phyloP scores from a whole-genome alignment of 1,140 invertebrate species.

The Gonatopus flavifemur region DNA sequence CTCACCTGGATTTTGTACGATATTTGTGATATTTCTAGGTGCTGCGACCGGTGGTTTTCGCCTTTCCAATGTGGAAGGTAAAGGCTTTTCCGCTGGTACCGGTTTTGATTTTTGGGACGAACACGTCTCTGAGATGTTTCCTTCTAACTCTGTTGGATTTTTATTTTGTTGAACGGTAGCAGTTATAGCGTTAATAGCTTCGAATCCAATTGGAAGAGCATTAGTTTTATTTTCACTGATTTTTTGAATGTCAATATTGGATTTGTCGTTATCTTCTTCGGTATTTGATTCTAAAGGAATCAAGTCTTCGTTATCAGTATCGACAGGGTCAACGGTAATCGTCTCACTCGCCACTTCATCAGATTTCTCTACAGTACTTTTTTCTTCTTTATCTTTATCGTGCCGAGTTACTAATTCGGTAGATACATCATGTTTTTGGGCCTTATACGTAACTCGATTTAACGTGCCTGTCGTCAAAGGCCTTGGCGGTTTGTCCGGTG shows the following conservation, averaged over 20 bases:
- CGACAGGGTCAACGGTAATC: constrained; percentile 9
- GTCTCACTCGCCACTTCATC: constrained; percentile 14
- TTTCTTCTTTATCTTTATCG: constrained; percentile 21
- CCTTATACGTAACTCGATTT: constrained; percentile 43
- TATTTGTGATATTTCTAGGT: constrained; percentile 57
- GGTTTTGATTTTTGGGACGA: constrained; percentile 30
- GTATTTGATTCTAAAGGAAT: too few relatives aligned
- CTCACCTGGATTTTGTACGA: constrained; percentile 31
- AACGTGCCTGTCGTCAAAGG: constrained; percentile 48
- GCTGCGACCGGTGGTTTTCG: constrained; percentile 58
- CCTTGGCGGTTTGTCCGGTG: constrained; percentile 64
- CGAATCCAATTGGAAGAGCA: constrained; percentile 33
- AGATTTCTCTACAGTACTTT: constrained; percentile 18
- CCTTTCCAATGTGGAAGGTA: constrained; percentile 43
- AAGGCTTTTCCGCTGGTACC: constrained; percentile 42
- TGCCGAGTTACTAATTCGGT: constrained; percentile 30
- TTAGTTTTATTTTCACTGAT: constrained; percentile 15
- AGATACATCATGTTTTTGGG: constrained; percentile 43
- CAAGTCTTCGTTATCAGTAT: too few relatives aligned
- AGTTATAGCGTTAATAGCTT: constrained; percentile 23
- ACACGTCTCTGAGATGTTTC: constrained; percentile 17
- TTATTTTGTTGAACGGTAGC: constrained; percentile 14
- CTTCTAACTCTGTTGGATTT: constrained; percentile 17
- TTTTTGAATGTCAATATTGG: too few relatives aligned
- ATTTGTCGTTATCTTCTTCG: constrained; percentile 25